Evolutionary conservation across 35 echinoderm and acorn worm genomes (phyloP).

Genomic region (Amphiura filiformis): DNA sequence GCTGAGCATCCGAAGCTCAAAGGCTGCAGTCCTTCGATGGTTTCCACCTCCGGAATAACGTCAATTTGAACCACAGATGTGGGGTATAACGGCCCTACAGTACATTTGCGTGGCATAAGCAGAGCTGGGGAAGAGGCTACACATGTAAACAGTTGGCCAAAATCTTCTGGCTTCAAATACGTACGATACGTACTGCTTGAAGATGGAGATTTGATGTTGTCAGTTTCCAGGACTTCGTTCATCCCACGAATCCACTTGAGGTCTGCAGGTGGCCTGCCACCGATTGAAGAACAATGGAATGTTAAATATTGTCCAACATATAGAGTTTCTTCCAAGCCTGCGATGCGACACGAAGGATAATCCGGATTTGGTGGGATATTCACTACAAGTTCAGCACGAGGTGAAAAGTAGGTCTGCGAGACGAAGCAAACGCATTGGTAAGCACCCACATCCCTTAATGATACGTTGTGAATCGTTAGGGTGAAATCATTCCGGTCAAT

Average conservation of each 20-base stretch:
- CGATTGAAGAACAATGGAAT: constrained; percentile 34
- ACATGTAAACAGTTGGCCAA: constrained; percentile 18
- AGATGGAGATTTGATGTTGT: background rate
- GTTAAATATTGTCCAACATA: constrained; percentile 33
- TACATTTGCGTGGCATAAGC: constrained; percentile 22
- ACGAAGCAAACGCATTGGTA: constrained; percentile 57
- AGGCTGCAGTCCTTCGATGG: background rate
- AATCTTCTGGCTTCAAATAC: constrained; percentile 21
- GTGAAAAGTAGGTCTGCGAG: background rate
- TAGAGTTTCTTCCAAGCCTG: constrained; percentile 15
- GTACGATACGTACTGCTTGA: constrained; percentile 17
- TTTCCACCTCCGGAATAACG: background rate
- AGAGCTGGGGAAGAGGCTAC: constrained; percentile 27
- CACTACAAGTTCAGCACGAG: constrained; percentile 7
- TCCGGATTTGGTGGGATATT: constrained; percentile 13
- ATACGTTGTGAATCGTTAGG: constrained; percentile 25
- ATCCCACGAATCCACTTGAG: constrained; percentile 39
- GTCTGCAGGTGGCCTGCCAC: constrained; percentile 40
- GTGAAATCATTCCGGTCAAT: constrained; percentile 26
- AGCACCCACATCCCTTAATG: constrained; percentile 16
- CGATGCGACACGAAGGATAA: constrained; percentile 39
- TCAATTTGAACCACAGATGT: constrained; percentile 28
- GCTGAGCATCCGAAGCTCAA: background rate
- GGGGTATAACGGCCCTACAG: constrained; percentile 30
- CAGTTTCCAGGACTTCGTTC: constrained; percentile 2